A percentile compares a stretch with the other conserved stretches of the same genome.
Conservation (phyloP, 2,888 invertebrate genomes). For the Drosophila sordidula region DNA sequence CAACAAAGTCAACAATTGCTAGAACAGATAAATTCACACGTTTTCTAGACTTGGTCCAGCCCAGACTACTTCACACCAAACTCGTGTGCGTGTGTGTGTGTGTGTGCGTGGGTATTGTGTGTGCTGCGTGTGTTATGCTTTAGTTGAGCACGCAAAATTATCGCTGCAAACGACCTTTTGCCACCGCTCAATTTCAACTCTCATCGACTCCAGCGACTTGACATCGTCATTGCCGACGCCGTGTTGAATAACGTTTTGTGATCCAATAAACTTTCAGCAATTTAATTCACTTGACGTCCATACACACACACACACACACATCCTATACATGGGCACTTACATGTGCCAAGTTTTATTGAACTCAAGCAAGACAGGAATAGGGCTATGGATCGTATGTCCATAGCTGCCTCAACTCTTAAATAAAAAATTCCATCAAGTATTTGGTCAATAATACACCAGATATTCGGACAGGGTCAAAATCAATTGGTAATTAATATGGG, state of each 20-base stretch:
- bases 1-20: slow-evolving; percentile 39
- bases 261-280: slow-evolving; percentile 78
- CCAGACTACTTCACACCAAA: slow-evolving; percentile 32
- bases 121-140: slow-evolving; percentile 11
- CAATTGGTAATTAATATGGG: slow-evolving; percentile 9
- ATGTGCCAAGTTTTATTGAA: slow-evolving; percentile 60
- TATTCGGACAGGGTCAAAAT: not conserved
- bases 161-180: slow-evolving; percentile 45
- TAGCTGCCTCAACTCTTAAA: slow-evolving; percentile 12
- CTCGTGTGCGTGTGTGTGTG: not conserved
- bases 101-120: too few species aligned
- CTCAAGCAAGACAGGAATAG: slow-evolving; percentile 40
- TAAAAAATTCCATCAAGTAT: slow-evolving; percentile 26
- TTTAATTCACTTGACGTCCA: slow-evolving; percentile 74
- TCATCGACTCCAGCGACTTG: slow-evolving; percentile 57
- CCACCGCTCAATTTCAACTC: slow-evolving; percentile 44
- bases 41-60: slow-evolving; percentile 17
- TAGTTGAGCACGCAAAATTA: slow-evolving; percentile 53
- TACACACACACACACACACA: slow-evolving; percentile 10
- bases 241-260: slow-evolving; percentile 80
- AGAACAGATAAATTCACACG: slow-evolving; percentile 7
- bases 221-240: slow-evolving; percentile 58
- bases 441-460: slow-evolving; percentile 10
- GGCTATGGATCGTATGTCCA: slow-evolving; percentile 21
- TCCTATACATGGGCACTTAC: slow-evolving; percentile 5